Conservation (phyloP, 2,113 vertebrate genomes). For the Anthoscopus minutus region DNA sequence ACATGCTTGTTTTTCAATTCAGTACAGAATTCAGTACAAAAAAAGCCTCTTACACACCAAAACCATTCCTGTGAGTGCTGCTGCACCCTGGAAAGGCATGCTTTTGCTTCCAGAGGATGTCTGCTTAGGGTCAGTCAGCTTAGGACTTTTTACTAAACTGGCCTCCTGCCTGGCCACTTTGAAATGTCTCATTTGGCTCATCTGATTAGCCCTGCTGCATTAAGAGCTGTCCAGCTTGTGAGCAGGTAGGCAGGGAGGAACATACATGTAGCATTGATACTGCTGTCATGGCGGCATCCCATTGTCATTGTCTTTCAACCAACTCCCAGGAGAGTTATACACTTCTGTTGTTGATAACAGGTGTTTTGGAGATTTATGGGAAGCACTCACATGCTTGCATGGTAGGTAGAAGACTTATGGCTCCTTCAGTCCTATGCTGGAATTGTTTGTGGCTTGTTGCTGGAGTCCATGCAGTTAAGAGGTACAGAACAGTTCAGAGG, state of each 20-base stretch:
- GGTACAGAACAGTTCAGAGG: neutral
- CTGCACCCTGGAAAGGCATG: neutral
- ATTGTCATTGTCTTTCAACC: neutral
- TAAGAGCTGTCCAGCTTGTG: neutral
- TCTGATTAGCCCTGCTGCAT: neutral
- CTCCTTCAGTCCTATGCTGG: neutral
- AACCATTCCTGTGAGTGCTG: neutral
- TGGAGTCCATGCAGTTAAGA: neutral
- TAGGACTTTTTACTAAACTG: neutral
- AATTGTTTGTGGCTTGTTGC: neutral
- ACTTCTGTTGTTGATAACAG: neutral
- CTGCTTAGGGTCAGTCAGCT: neutral
- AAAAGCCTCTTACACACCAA: neutral
- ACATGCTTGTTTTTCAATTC: too few relatives aligned
- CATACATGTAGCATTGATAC: neutral
- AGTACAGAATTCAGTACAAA: too few relatives aligned
- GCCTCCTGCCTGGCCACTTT: neutral
- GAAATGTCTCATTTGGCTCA: neutral
- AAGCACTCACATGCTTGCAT: accelerated
- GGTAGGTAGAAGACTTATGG: neutral
- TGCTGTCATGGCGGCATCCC: neutral
- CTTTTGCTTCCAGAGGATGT: neutral
- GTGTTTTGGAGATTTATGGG: neutral
- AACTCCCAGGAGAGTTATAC: neutral
- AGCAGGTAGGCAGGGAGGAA: neutral